Evolutionary conservation across 2,113 vertebrate species (phyloP).

Genomic region (Piliocolobus tephrosceles): DNA sequence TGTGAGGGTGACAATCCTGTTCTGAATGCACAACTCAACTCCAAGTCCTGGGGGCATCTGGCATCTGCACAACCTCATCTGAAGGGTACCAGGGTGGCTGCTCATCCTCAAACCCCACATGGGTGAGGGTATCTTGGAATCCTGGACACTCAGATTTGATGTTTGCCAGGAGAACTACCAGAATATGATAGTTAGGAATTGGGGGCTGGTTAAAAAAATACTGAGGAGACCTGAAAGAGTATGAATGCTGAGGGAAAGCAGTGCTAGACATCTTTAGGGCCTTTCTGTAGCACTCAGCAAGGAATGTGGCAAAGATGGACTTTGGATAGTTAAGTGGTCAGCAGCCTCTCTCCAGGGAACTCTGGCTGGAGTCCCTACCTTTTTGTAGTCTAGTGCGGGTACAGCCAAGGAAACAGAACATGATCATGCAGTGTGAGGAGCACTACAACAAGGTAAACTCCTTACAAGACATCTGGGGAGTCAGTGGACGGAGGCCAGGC

Average conservation of each 20-base stretch:
- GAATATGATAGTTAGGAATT: neutral
- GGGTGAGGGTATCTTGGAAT: neutral
- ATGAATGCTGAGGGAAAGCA: too few relatives aligned
- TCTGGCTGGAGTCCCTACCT: neutral
- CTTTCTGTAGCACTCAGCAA: neutral
- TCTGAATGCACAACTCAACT: neutral
- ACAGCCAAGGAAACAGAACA: neutral
- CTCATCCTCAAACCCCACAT: neutral
- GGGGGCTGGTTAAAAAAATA: too few relatives aligned
- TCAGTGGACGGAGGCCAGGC: too few relatives aligned
- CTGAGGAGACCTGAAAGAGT: too few relatives aligned
- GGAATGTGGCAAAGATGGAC: neutral
- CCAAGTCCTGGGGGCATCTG: neutral
- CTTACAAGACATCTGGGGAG: neutral
- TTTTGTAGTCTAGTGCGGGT: neutral
- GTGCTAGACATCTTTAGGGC: too few relatives aligned
- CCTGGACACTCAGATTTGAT: neutral
- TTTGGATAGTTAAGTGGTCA: neutral
- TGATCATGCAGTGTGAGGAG: neutral
- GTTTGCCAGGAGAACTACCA: neutral
- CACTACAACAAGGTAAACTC: neutral
- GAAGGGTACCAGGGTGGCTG: neutral
- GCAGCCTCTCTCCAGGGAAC: neutral
- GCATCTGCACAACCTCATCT: too few relatives aligned
- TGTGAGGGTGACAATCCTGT: neutral